Conservation (phyloP, 2,113 vertebrate species). For the Pachypanchax playfairii region DNA sequence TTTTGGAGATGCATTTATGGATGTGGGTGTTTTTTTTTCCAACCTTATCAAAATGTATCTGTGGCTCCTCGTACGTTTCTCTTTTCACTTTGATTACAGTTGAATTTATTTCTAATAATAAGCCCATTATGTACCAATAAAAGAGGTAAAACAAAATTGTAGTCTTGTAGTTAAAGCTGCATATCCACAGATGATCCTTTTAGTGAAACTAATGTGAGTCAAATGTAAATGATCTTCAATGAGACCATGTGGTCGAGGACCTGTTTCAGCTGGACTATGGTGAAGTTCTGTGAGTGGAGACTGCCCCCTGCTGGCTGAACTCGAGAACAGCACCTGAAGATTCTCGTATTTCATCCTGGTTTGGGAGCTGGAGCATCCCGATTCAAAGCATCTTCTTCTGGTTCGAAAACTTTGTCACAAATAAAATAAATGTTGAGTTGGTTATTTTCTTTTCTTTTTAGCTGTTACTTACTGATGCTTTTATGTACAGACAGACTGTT, state of each 20-base stretch:
- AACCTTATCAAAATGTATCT: conserved; percentile 14
- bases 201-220: neutral
- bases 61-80: conserved; percentile 6
- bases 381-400: conserved; percentile 25
- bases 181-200: neutral
- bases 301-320: conserved; percentile 55
- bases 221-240: neutral
- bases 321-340: neutral
- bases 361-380: conserved; percentile 1
- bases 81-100: conserved; percentile 8
- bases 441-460: conserved; percentile 27
- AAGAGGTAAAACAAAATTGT: neutral
- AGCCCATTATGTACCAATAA: neutral
- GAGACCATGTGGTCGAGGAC: neutral
- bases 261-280: neutral
- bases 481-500: neutral
- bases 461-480: conserved; percentile 1
- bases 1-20: conserved; percentile 32
- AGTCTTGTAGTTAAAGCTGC: neutral
- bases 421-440: conserved; percentile 32
- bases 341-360: conserved; percentile 3
- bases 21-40: conserved; percentile 2
- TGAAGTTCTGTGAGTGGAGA: conserved; percentile 20
- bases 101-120: neutral
- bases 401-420: conserved; percentile 16